Evolutionary conservation across 1,140 invertebrate genomes (phyloP), one percentile per base, ranked within the genome.

Genomic region (Helicorthomorpha holstii): DNA sequence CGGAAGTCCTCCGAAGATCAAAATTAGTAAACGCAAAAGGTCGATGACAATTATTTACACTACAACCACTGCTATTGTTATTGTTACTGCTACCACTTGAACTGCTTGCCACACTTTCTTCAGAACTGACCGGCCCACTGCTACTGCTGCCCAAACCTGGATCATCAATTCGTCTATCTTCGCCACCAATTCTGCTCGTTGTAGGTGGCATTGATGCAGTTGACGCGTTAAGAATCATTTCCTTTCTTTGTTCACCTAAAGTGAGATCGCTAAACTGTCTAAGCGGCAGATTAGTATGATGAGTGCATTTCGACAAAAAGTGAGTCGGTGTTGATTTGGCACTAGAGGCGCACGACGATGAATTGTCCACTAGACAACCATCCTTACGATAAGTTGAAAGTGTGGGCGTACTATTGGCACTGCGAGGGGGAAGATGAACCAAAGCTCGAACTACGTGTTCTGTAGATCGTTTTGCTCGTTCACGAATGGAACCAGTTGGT

Each of bases 71-170:
- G 23, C 50, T 52, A 26, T 47, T 49, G 34, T 49, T 53, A 52
- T 51, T 50, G 46, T 52, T 57, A 27, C 54, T 56, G 42, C 55
- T 83, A 24, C 81, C 81, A 19, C 52, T 54, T 61, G 82, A 84
- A 64, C 82, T 84, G 1, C 82, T 85, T 10, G 82, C 82, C 75
- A 88, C 84, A 61, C 82, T 85, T 63, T 88, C 85, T 1, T 81
- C 83, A 60, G 83, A 86, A 0, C 81, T 34, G 7, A 34, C 29
- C 84, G 49, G 74, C 69, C 58, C 73, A 69, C 23, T 56, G 53
- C 66, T 66, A 55, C 44, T 53, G 29, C 74, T 68, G 56, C 73
- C 72, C 38, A 49, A n/a, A 66, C 51, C 7, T 60, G 50, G 21
- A 54, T 43, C 44, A 70, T 63, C 19, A 60, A 60, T 53, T 62